phyloP scores from a whole-genome alignment of 2,113 vertebrate genomes.

The Empidonax traillii region DNA sequence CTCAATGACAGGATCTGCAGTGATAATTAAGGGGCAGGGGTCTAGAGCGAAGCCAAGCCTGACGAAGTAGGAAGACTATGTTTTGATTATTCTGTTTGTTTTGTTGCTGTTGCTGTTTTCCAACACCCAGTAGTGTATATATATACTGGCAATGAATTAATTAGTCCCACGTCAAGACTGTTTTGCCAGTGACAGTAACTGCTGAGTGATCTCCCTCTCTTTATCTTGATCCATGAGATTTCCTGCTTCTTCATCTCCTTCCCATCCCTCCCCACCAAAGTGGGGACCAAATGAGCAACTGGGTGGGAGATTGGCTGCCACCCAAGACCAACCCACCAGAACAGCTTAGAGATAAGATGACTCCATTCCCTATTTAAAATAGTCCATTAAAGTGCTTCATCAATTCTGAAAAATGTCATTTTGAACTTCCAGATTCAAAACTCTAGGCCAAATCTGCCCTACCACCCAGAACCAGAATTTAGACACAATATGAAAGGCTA shows the following conservation, averaged over 20 bases:
- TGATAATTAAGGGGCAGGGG: not conserved
- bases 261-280: not conserved
- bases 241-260: not conserved
- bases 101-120: not conserved
- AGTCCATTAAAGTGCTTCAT: not conserved
- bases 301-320: not conserved
- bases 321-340: not conserved
- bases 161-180: not conserved
- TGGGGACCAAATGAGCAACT: not conserved
- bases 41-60: not conserved
- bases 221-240: not conserved
- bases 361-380: not conserved
- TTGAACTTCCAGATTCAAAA: not conserved
- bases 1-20: not conserved
- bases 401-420: not conserved
- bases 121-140: not conserved
- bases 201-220: not conserved
- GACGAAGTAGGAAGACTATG: not conserved
- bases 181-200: not conserved
- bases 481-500: not conserved
- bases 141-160: not conserved
- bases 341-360: not conserved
- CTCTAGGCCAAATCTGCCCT: not conserved
- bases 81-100: not conserved
- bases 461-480: not conserved